Percentiles rank a stretch among this genome's conserved stretches.
Evolutionary conservation across 2,113 vertebrate genomes (phyloP).

Genomic region (Callocephalon fimbriatum): DNA sequence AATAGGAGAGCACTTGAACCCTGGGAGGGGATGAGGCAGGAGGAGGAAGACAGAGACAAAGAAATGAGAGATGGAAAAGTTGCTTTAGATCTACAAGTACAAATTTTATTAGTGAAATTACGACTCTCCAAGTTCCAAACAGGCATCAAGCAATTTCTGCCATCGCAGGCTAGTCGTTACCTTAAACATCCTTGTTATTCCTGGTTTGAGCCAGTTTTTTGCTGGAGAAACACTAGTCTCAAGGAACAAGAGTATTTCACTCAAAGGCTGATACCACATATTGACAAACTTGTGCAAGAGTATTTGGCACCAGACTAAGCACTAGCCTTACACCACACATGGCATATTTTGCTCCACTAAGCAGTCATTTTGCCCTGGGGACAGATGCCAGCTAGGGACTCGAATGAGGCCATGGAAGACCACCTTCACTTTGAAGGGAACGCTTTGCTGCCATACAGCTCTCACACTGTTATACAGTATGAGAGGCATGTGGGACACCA

Average conservation of each 20-base stretch:
- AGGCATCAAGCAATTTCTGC: not conserved
- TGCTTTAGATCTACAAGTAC: not conserved
- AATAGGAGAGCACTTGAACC: not conserved
- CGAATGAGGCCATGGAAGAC: not conserved
- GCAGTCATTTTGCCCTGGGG: not conserved
- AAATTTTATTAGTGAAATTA: not conserved
- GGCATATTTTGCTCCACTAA: not conserved
- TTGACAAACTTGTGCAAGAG: not conserved
- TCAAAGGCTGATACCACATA: not conserved
- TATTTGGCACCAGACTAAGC: not conserved
- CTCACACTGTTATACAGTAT: not conserved
- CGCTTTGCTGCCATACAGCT: not conserved
- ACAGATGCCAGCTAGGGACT: not conserved
- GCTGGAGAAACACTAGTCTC: not conserved
- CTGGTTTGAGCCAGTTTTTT: not conserved
- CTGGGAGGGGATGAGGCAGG: not conserved
- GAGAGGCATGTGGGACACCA: not conserved
- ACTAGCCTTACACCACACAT: not conserved
- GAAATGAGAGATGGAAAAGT: not conserved
- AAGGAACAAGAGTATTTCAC: not conserved
- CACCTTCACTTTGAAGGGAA: rapidly evolving
- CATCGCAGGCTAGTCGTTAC: not conserved
- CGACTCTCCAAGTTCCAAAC: not conserved
- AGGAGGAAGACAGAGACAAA: too few species aligned
- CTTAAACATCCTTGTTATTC: not conserved